Evolutionary conservation across 2,797 vertebrate species (phyloP).

Genomic region (Lagodon rhomboides): DNA sequence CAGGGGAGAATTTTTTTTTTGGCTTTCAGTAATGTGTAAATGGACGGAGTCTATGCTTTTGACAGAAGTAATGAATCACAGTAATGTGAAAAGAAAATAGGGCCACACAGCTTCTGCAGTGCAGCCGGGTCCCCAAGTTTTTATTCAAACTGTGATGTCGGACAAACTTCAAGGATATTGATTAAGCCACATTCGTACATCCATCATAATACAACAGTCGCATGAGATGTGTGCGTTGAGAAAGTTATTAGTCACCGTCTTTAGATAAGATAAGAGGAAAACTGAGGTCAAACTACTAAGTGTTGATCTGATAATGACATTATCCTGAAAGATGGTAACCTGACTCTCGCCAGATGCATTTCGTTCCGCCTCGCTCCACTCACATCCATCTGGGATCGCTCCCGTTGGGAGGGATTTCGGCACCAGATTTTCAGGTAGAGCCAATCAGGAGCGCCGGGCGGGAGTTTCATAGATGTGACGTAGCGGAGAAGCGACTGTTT

Average conservation of each 20-base stretch:
- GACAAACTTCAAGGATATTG: neutral
- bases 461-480: too few relatives aligned
- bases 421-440: too few relatives aligned
- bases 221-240: neutral
- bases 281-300: neutral
- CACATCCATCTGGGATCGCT: too few relatives aligned
- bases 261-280: neutral
- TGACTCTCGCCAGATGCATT: too few relatives aligned
- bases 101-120: slow-evolving; percentile 21
- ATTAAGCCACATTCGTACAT: neutral
- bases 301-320: neutral
- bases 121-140: slow-evolving; percentile 9
- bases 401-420: too few relatives aligned
- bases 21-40: slow-evolving; percentile 42
- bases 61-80: slow-evolving; percentile 61
- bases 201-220: neutral
- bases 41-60: slow-evolving; percentile 24
- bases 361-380: too few relatives aligned
- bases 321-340: neutral
- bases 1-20: slow-evolving; percentile 19
- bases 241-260: neutral
- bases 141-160: neutral
- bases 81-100: slow-evolving; percentile 46
- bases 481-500: too few relatives aligned
- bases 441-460: too few relatives aligned